Base-by-base conservation (phyloP, 2,888 invertebrate genomes). In the Pilophorus perplexus region DNA sequence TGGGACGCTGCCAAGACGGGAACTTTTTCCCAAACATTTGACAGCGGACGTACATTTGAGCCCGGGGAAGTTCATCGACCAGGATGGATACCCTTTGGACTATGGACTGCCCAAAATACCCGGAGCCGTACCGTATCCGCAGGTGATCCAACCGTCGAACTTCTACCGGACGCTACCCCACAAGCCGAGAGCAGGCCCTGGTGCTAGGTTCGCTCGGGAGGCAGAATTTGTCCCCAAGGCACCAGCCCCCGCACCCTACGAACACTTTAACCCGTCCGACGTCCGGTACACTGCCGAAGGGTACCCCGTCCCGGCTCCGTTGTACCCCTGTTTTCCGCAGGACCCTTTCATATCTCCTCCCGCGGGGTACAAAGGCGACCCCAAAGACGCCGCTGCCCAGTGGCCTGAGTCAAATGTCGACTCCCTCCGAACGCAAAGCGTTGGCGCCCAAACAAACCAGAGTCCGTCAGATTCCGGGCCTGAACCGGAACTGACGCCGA, bases 221-320 rank as follows among this genome's bases (percentile, higher is more conserved):
- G 85, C 85, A 4, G 85, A 86, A 75, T 85, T 84, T 74, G 77
- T 84, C 64, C 81, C 83, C 59, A 79, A 82, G 62, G 78, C 81
- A 1, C 76, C 79, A 2, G 20, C 22, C 5, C 33, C 48, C 8
- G 20, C 42, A 6, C 64, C 50, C 18, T 84, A 73, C 66, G 74
- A 75, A 59, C 74, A 73, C 44, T 74, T 72, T 69, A 78, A 80
- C 59, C 79, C 80, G 64, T 76, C 79, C 44, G 84, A 84, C 75
- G 83, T 88, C 55, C 82, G 89, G 71, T 88, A 89, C 74, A 90
- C 90, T 3, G 85, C 87, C 64, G 90, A 90, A 72, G 90, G 90
- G 6, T 90, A 90, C 76, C 89, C 89, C 0, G 81, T 82, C 44
- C 75, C 14, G 74, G 22, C 62, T 5, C 62, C 62, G 12, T 76